Evolutionary conservation across 2,797 vertebrate genomes (phyloP), one percentile per base, ranked within the genome.

Genomic region (Syngnathus acus): DNA sequence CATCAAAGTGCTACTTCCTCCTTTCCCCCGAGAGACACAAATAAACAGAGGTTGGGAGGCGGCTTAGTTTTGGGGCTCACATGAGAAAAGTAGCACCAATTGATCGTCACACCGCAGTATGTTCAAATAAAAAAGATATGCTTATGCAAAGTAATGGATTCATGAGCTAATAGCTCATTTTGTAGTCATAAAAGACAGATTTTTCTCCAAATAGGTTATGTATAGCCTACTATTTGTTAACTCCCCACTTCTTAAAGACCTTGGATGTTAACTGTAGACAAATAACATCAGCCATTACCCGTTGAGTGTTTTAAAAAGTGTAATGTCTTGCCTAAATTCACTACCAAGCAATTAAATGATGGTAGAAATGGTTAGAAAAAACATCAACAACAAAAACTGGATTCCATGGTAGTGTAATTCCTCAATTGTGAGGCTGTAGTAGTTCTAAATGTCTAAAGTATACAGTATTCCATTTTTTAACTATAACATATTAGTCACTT

Each of bases 1-100:
- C 5, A 67, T 79, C 82, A 80, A 75, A 68, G 79, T 73, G 72
- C 65, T 50, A 79, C 73, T 84, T 87, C 83, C 76, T 75, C 59
- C 77, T 78, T 77, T 59, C 68, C 32, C 68, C 32, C 68, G 61
- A 69, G 39, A 75, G 71, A 67, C 71, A 73, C 76, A 74, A 69
- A 76, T 69, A 67, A 78, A 57, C 21, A 26, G 11, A 16, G 32
- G 55, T 57, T 57, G 37, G 16, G 32, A 57, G 14, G 55, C 55
- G 53, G 54, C 6, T 57, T 57, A 16, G 23, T 11, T 26, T 26
- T n/a, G 11, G 32, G 6, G 14, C 26, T 38, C 26, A 57, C 55
- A 57, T 32, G 54, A 57, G 54, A 72, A 50, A 82, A 79, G 72
- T 59, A 68, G 26, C 26, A 54, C 38, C 11, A 43, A 14, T 60